Base-by-base conservation (phyloP, 2,888 invertebrate genomes). In the Acleris cristana region DNA sequence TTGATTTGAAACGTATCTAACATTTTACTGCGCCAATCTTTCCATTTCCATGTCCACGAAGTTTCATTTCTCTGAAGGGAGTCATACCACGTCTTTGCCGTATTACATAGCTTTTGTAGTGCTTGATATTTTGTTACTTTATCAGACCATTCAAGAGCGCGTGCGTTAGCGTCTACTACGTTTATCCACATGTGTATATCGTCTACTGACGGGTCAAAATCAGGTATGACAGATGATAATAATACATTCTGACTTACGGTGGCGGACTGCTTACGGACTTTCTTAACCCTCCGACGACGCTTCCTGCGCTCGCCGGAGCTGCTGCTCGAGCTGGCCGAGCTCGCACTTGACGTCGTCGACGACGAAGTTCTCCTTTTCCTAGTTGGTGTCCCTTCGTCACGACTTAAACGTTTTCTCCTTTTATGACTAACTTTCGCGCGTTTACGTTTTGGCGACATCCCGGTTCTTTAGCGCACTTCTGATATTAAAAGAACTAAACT, bases 31-130 rank as follows among this genome's bases (percentile, higher is more conserved):
- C 77, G 74, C 77, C 77, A 78, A 7, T 75, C 56, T 44, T 67
- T 73, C 77, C 76, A 77, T 26, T 62, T 64, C 76, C 76, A 76
- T 26, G 76, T 74, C 76, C 76, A 76, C 8, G n/a, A 49, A 4
- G 75, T 78, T 62, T 74, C 66, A 51, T 69, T 74, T 70, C 72
- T 72, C 62, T 72, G 72, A 0, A 74, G 55, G 1, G 73, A 74
- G 61, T 76, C 72, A 10, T 64, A 70, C 76, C 78, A 78, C 0
- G 75, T 76, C 72, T 76, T 75, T 3, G 75, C 72, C 0, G 74
- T 72, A 63, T 71, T 73, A 7, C 71, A 66, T 40, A 76, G 71
- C 58, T 77, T 77, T 71, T 75, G 75, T 8, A 75, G 65, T 0
- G 71, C 74, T 62, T 76, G 74, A 55, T 70, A 74, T 48, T 72